Conservation (phyloP, 2,113 vertebrate species). For the Litocranius walleri region DNA sequence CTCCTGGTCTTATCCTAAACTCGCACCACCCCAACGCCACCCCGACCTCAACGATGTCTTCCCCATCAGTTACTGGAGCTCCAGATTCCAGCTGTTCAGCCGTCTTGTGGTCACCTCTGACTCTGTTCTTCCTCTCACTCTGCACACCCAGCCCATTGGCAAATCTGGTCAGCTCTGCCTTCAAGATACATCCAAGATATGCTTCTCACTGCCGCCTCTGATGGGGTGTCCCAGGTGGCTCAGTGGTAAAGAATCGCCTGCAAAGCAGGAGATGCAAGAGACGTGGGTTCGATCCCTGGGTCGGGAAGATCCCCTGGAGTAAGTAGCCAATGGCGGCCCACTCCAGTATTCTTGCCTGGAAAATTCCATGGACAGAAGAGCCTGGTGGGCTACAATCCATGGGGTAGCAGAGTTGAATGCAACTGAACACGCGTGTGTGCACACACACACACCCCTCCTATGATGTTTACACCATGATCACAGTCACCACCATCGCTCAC, state of each 20-base stretch:
- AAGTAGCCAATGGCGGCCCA: not conserved
- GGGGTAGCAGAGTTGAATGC: too few relatives aligned
- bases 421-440: too few relatives aligned
- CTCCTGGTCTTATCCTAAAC: not conserved
- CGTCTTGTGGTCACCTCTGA: not conserved
- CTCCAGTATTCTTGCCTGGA: not conserved
- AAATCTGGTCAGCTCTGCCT: not conserved
- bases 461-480: not conserved
- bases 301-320: not conserved
- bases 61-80: not conserved
- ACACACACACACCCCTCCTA: not conserved
- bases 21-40: not conserved
- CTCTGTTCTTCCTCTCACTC: not conserved
- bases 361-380: not conserved
- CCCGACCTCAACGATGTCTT: not conserved
- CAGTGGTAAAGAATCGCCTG: not conserved
- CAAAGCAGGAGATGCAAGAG: not conserved
- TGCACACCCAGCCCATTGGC: not conserved
- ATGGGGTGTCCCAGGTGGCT: not conserved
- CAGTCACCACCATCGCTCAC: not conserved
- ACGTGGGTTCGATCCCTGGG: fast-evolving
- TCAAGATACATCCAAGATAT: not conserved
- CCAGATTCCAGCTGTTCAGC: not conserved
- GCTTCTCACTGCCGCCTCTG: not conserved
- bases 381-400: not conserved